These are phyloP conservation scores for Drosophila lowei DNA, from an alignment of 1,140 invertebrate genomes.

Conservation along the genomic window DNA sequence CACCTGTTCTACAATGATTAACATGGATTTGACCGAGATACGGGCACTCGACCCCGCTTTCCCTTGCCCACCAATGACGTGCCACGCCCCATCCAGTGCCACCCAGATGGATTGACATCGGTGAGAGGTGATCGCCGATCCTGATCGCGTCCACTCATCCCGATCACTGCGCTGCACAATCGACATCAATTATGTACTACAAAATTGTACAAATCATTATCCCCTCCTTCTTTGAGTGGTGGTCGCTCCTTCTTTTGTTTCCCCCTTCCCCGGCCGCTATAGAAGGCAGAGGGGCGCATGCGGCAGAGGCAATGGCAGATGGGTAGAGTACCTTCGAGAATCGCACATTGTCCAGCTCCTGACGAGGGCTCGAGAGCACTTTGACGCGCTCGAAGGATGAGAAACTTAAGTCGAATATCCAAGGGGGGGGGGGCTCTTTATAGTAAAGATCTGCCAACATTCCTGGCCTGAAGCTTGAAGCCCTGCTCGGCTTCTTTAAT, in stretches of 20 bases:
- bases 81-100: constrained; percentile 1
- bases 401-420: constrained; percentile 23
- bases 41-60: neutral
- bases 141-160: constrained; percentile 35
- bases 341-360: constrained; percentile 17
- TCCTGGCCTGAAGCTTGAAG: neutral
- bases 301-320: neutral
- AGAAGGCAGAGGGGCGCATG: neutral
- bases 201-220: constrained; percentile 70
- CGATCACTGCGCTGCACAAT: constrained; percentile 11
- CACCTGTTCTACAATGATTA: constrained; percentile 7
- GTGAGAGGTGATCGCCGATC: neutral
- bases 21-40: constrained; percentile 16
- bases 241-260: neutral
- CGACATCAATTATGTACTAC: constrained; percentile 69
- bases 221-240: neutral
- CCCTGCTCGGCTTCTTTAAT: constrained; percentile 26
- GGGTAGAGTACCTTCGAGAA: neutral
- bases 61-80: no score
- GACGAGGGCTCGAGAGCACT: constrained; percentile 27
- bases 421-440: neutral
- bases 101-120: neutral
- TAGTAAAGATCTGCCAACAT: constrained; percentile 16
- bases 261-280: constrained; percentile 7
- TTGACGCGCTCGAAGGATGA: constrained; percentile 29